Evolutionary conservation across 2,797 vertebrate genomes (phyloP).

Genomic region (Pelodytes ibericus): DNA sequence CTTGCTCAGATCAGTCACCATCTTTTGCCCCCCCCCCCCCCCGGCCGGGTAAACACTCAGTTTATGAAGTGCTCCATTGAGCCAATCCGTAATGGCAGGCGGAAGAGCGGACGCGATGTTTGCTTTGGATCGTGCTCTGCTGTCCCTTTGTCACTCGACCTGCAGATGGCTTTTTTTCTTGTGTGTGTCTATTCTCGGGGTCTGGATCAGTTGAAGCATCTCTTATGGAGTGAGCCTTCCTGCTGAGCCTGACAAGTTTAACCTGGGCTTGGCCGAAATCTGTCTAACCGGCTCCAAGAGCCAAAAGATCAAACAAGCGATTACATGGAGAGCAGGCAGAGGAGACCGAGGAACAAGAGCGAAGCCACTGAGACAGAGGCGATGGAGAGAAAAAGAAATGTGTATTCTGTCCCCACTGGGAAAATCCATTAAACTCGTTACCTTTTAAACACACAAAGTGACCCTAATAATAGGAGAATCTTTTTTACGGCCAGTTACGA

Average conservation of each 20-base stretch:
- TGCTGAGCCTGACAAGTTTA: constrained; percentile 46
- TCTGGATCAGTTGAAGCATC: constrained; percentile 32
- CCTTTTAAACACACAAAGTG: too few relatives aligned
- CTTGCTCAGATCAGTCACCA: constrained; percentile 26
- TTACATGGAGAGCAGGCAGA: constrained; percentile 27
- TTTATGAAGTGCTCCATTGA: constrained; percentile 43
- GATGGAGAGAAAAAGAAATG: background rate
- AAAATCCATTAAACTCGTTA: background rate
- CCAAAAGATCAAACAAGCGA: constrained; percentile 47
- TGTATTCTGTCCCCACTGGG: background rate
- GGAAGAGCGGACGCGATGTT: constrained; percentile 33
- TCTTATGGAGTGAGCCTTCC: constrained; percentile 42
- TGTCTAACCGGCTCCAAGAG: constrained; percentile 46
- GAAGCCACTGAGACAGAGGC: background rate
- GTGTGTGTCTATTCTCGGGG: constrained; percentile 36
- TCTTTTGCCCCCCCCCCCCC: too few relatives aligned
- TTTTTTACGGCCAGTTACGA: too few relatives aligned
- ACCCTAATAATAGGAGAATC: too few relatives aligned
- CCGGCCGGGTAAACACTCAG: constrained; percentile 13
- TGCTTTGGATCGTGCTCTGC: constrained; percentile 45
- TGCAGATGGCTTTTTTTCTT: constrained; percentile 50
- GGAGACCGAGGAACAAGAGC: background rate
- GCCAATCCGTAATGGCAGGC: constrained; percentile 42
- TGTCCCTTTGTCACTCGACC: constrained; percentile 51
- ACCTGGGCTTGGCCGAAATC: constrained; percentile 53